phyloP scores from a whole-genome alignment of 1,140 invertebrate genomes.

The Pseudoatta argentina region DNA sequence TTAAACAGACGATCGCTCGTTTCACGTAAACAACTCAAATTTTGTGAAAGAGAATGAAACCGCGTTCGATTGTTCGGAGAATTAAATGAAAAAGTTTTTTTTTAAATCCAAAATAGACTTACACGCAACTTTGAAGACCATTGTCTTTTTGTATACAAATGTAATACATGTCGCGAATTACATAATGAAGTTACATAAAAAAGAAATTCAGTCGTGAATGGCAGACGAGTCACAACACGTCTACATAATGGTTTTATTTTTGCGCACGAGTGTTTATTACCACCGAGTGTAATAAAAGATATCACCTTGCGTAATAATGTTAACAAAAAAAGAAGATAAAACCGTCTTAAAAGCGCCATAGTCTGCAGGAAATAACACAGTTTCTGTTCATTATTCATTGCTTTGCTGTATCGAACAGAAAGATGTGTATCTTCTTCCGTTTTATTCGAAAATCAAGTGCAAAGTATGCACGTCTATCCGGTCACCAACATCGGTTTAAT shows the following conservation, averaged over 20 bases:
- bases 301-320: slow-evolving; percentile 39
- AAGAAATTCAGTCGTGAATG: slow-evolving; percentile 23
- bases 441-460: neutral
- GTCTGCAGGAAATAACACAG: neutral
- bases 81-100: neutral
- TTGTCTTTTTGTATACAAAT: slow-evolving; percentile 4
- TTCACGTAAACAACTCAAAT: neutral
- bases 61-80: neutral
- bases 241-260: slow-evolving; percentile 37
- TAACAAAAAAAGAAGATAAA: slow-evolving; percentile 5
- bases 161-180: neutral
- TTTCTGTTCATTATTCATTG: slow-evolving; percentile 32
- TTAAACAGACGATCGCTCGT: neutral
- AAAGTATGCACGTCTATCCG: neutral
- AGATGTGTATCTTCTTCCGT: slow-evolving; percentile 24
- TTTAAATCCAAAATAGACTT: neutral
- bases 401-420: neutral
- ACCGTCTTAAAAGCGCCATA: neutral
- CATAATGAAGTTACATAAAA: slow-evolving; percentile 18
- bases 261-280: slow-evolving; percentile 10
- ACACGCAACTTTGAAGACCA: neutral
- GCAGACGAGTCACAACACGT: slow-evolving; percentile 8
- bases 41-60: neutral
- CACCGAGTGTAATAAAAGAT: slow-evolving; percentile 26
- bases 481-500: neutral